Conservation (phyloP, 2,797 vertebrate genomes). For the Sebastes jordani region DNA sequence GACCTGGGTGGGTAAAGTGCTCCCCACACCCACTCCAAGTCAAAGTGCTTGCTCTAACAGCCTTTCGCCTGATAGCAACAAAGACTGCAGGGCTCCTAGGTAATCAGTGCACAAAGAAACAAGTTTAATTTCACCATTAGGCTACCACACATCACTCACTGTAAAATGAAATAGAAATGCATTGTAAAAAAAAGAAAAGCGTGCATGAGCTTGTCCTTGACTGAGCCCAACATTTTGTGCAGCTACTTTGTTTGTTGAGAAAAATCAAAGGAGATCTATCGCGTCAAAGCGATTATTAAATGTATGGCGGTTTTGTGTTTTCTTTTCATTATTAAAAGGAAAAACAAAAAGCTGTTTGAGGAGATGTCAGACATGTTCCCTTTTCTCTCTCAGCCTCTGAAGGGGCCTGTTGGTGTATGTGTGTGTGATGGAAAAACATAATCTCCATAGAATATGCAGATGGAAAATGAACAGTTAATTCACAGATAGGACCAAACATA, state of each 20-base stretch:
- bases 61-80: not conserved
- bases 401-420: not conserved
- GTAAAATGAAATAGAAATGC: not conserved
- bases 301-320: not conserved
- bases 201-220: not conserved
- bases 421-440: not conserved
- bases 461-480: not conserved
- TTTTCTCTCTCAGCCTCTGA: not conserved
- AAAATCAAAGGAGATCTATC: not conserved
- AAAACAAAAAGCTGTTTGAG: not conserved
- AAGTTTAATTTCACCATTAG: not conserved
- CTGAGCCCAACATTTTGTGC: not conserved
- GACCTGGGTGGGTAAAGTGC: conserved; percentile 1
- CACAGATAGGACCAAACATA: too few species aligned
- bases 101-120: not conserved
- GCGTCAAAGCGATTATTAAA: not conserved
- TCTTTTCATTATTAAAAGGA: not conserved
- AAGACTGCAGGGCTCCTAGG: not conserved
- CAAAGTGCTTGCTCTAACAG: conserved; percentile 9
- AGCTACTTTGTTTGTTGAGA: too few species aligned
- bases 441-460: not conserved
- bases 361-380: not conserved
- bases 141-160: not conserved
- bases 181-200: not conserved
- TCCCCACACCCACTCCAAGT: conserved; percentile 12